These are phyloP conservation scores for Leptinotarsa lineolata DNA, from an alignment of 1,140 invertebrate genomes.

Conservation along the genomic window DNA sequence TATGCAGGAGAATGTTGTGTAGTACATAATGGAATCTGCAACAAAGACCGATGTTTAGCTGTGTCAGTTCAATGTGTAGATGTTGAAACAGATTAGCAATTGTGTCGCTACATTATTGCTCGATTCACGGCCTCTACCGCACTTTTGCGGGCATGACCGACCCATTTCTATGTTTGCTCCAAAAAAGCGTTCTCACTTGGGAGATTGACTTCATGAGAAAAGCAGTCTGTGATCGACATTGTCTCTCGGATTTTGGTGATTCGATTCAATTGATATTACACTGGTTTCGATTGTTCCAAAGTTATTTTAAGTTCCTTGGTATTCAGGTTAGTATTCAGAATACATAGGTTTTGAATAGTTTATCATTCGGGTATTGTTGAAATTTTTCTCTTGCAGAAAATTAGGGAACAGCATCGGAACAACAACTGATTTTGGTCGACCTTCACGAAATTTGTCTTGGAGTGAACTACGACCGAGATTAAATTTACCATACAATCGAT, in stretches of 20 bases:
- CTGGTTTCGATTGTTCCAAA: too few species aligned
- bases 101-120: slow-evolving; percentile 13
- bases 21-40: slow-evolving; percentile 17
- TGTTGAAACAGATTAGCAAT: slow-evolving; percentile 13
- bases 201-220: background rate
- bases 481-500: too few species aligned
- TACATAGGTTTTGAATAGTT: too few species aligned
- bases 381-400: too few species aligned
- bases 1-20: slow-evolving; percentile 11
- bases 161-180: background rate
- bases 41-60: slow-evolving; percentile 21
- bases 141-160: background rate
- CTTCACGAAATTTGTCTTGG: too few species aligned
- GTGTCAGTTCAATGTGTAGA: slow-evolving; percentile 22
- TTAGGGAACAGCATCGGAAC: too few species aligned
- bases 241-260: background rate
- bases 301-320: too few species aligned
- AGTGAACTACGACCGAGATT: too few species aligned
- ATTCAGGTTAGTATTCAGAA: too few species aligned
- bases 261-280: too few species aligned
- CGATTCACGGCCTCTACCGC: slow-evolving; percentile 12
- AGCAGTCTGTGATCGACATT: background rate
- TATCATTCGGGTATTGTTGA: too few species aligned
- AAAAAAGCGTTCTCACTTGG: background rate
- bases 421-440: too few species aligned